phyloP scores from a whole-genome alignment of 2,888 invertebrate genomes.

The Criorhina ranunculi region DNA sequence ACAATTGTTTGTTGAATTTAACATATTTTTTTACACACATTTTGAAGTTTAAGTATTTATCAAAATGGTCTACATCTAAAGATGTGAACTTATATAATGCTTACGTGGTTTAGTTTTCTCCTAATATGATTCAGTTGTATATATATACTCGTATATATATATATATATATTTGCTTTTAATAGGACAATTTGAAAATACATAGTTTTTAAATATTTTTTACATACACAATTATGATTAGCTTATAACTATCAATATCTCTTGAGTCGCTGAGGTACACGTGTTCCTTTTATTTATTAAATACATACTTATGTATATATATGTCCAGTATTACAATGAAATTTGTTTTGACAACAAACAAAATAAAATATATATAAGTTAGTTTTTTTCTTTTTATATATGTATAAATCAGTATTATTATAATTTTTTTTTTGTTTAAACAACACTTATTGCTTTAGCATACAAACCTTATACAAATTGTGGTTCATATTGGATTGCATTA shows the following conservation, averaged over 20 bases:
- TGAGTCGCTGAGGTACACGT: slow-evolving; percentile 82
- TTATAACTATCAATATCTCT: slow-evolving; percentile 77
- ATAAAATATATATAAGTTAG: slow-evolving; percentile 33
- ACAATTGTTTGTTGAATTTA: slow-evolving; percentile 26
- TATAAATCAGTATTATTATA: slow-evolving; percentile 38
- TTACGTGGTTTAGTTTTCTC: slow-evolving; percentile 13
- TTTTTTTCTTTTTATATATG: slow-evolving; percentile 20
- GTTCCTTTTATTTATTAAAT: slow-evolving; percentile 80
- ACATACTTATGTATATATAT: slow-evolving; percentile 12
- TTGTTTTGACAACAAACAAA: slow-evolving; percentile 1
- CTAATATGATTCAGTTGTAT: slow-evolving; percentile 26
- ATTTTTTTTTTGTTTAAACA: slow-evolving; percentile 51
- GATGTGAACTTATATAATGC: slow-evolving; percentile 50
- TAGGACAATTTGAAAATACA: slow-evolving; percentile 56
- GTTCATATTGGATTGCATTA: slow-evolving; percentile 30
- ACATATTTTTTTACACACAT: slow-evolving; percentile 54
- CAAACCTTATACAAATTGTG: slow-evolving; percentile 48
- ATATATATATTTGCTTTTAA: slow-evolving; percentile 49
- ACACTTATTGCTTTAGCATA: slow-evolving; percentile 75
- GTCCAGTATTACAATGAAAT: slow-evolving; percentile 57
- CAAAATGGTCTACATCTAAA: slow-evolving; percentile 65
- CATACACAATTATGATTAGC: slow-evolving; percentile 63
- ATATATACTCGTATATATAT: slow-evolving; percentile 44
- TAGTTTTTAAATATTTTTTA: slow-evolving; percentile 72
- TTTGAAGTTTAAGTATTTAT: slow-evolving; percentile 59